Percentiles rank a stretch among this genome's conserved stretches.
Conservation (phyloP, 2,888 invertebrate genomes). For the Euzetes globulus region DNA sequence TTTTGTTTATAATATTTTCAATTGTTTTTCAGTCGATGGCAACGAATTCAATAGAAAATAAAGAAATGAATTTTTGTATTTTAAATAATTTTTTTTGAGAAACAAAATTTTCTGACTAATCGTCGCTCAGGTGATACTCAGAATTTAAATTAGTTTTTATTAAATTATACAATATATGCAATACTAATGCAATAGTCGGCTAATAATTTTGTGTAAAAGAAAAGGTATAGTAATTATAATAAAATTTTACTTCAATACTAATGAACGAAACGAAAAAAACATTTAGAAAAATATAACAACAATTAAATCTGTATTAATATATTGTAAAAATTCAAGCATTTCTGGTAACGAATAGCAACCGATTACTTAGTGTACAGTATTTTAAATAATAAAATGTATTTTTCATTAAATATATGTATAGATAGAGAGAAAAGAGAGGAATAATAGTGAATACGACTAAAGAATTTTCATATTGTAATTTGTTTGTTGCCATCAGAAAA, state of each 20-base stretch:
- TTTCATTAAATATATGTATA: neutral
- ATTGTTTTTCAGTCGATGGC: neutral
- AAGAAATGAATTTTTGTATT: neutral
- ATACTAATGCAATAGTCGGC: slow-evolving; percentile 1
- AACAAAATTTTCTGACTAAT: neutral
- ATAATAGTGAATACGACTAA: slow-evolving; percentile 6
- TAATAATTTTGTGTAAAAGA: slow-evolving; percentile 3
- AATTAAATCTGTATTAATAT: slow-evolving; percentile 23
- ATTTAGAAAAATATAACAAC: slow-evolving; percentile 9
- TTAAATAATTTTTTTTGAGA: neutral
- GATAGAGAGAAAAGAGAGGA: neutral
- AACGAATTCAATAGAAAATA: neutral
- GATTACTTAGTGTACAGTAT: slow-evolving; percentile 19
- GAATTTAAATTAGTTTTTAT: slow-evolving; percentile 19
- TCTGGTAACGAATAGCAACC: slow-evolving; percentile 24
- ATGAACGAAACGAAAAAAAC: neutral
- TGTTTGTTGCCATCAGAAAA: neutral
- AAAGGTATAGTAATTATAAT: neutral
- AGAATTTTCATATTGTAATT: neutral
- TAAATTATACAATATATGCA: slow-evolving; percentile 21
- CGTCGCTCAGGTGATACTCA: slow-evolving; percentile 14
- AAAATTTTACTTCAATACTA: slow-evolving; percentile 11
- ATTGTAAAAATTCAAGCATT: slow-evolving; percentile 19
- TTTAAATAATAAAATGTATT: slow-evolving; percentile 13
- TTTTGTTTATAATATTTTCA: neutral